Evolutionary conservation across 1,140 invertebrate species (phyloP).

Genomic region (Musca vetustissima): DNA sequence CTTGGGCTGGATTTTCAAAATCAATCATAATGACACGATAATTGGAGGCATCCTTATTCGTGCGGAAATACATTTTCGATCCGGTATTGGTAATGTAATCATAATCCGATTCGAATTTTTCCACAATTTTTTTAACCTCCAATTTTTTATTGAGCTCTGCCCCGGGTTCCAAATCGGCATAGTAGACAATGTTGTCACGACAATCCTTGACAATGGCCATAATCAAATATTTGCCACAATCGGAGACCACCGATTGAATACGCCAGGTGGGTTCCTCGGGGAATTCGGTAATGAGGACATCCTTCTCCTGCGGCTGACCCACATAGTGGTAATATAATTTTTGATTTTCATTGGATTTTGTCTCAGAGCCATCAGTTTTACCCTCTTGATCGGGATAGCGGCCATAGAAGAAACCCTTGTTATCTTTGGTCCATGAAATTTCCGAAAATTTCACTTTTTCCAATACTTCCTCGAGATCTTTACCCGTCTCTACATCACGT

Average conservation of each 20-base stretch:
- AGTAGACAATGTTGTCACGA: conserved; percentile 85
- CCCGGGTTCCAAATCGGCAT: conserved; percentile 69
- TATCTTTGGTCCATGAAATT: conserved; percentile 93
- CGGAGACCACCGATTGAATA: conserved; percentile 86
- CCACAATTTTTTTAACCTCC: conserved; percentile 73
- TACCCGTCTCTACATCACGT: conserved; percentile 73
- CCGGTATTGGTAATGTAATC: conserved; percentile 93
- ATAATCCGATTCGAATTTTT: conserved; percentile 92
- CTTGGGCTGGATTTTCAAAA: conserved; percentile 73
- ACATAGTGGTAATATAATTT: conserved; percentile 92
- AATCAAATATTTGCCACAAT: conserved; percentile 89
- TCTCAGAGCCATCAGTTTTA: conserved; percentile 87
- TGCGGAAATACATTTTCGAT: conserved; percentile 81
- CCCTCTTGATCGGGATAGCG: conserved; percentile 74
- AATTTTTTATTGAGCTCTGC: conserved; percentile 67
- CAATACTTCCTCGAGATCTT: conserved; percentile 86
- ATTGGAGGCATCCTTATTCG: conserved; percentile 92
- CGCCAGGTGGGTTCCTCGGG: conserved; percentile 89
- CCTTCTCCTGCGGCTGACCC: conserved; percentile 83
- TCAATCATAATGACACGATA: conserved; percentile 88
- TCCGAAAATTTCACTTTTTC: conserved; percentile 90
- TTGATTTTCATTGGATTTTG: conserved; percentile 82
- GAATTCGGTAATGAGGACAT: conserved; percentile 89
- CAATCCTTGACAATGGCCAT: conserved; percentile 79
- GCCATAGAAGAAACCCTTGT: conserved; percentile 92